Percentiles rank a stretch among this genome's conserved stretches.
phyloP scores from a whole-genome alignment of 2,113 vertebrate species.

The Bufo gargarizans region DNA sequence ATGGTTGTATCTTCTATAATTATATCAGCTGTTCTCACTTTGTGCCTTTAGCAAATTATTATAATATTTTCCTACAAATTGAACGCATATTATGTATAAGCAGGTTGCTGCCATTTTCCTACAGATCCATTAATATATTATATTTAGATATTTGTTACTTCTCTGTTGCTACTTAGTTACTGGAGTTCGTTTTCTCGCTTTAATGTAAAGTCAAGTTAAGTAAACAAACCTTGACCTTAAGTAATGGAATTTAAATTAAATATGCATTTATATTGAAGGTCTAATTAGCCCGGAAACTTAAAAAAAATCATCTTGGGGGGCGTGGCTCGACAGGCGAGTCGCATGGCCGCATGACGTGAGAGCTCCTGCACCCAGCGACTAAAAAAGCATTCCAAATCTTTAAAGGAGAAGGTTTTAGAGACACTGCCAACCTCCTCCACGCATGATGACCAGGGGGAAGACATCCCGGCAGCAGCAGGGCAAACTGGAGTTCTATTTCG shows the following conservation, averaged over 20 bases:
- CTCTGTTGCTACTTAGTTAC: not conserved
- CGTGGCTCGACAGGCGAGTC: too few relatives aligned
- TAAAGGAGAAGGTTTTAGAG: too few relatives aligned
- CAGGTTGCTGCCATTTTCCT: not conserved
- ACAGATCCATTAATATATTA: not conserved
- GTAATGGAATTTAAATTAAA: not conserved
- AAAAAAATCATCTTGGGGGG: too few relatives aligned
- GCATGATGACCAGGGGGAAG: too few relatives aligned
- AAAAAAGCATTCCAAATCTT: too few relatives aligned
- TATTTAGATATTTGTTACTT: slow-evolving; percentile 8
- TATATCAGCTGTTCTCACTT: not conserved
- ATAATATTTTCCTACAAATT: not conserved
- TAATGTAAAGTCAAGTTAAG: not conserved
- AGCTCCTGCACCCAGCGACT: too few relatives aligned
- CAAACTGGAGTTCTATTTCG: too few relatives aligned
- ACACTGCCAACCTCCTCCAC: too few relatives aligned
- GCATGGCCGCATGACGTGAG: too few relatives aligned
- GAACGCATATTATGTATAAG: not conserved
- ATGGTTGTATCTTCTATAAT: not conserved
- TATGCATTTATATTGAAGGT: not conserved
- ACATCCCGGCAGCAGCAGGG: too few relatives aligned
- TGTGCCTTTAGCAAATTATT: not conserved
- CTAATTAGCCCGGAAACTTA: too few relatives aligned
- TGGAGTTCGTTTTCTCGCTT: not conserved
- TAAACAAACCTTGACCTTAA: not conserved